These are phyloP conservation scores for Lagopus muta DNA, from an alignment of 2,113 vertebrate genomes.

Conservation along the genomic window DNA sequence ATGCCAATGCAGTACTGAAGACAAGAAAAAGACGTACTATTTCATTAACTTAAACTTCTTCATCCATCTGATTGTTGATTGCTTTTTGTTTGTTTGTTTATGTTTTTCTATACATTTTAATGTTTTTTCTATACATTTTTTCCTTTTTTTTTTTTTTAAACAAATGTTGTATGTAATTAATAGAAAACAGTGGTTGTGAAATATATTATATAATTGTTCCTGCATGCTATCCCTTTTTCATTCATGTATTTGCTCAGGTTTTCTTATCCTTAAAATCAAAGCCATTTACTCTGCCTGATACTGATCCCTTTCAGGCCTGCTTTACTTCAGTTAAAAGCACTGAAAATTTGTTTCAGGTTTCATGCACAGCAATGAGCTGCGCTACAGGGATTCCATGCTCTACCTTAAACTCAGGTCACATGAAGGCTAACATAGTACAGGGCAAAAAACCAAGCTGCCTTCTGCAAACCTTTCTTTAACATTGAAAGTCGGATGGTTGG, in stretches of 20 bases:
- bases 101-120: background rate
- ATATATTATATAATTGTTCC: background rate
- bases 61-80: background rate
- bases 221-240: rapidly evolving
- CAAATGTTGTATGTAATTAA: background rate
- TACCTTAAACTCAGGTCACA: background rate
- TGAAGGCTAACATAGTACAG: background rate
- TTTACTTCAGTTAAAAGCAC: background rate
- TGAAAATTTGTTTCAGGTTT: background rate
- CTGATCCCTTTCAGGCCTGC: background rate
- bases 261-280: background rate
- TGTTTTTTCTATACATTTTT: background rate
- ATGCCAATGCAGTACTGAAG: background rate
- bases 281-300: background rate
- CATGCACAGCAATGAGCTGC: background rate
- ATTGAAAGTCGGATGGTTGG: background rate
- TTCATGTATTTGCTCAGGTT: background rate
- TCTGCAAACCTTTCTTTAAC: background rate
- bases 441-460: background rate
- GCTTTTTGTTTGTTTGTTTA: background rate
- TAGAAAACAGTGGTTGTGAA: background rate
- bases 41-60: background rate
- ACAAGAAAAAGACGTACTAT: background rate
- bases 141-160: background rate
- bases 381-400: background rate